These are phyloP conservation scores for Ommatoiulus sabulosus DNA, from an alignment of 2,888 invertebrate genomes.

Conservation along the genomic window DNA sequence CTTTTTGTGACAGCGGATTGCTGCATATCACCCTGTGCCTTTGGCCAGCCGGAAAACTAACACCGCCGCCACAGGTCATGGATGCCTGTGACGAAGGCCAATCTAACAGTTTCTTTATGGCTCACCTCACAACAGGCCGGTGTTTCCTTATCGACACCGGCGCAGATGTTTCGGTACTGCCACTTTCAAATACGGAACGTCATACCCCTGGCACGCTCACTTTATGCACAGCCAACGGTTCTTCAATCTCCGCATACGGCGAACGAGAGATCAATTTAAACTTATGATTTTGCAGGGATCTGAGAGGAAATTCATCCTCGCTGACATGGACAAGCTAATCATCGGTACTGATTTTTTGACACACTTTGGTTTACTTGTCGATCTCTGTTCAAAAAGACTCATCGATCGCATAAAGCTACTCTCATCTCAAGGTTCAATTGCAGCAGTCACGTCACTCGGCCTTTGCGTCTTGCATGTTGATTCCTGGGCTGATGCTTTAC, in stretches of 20 bases:
- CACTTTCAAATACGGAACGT: no score
- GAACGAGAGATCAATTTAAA: not conserved
- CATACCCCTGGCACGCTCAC: no score
- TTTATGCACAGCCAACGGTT: not conserved
- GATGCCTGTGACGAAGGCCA: no score
- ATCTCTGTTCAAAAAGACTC: not conserved
- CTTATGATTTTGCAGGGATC: not conserved
- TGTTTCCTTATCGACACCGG: no score
- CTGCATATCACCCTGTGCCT: not conserved
- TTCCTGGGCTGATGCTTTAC: no score
- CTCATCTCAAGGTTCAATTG: no score
- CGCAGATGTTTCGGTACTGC: no score
- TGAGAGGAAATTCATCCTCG: not conserved
- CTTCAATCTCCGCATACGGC: not conserved
- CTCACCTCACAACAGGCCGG: no score
- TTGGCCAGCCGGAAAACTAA: not conserved
- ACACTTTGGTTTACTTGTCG: not conserved
- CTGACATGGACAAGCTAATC: not conserved
- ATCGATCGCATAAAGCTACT: not conserved
- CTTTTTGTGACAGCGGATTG: not conserved
- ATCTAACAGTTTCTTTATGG: no score
- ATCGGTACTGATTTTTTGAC: not conserved
- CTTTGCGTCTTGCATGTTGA: no score
- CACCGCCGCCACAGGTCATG: no score
- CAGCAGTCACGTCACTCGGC: no score